phyloP scores from a whole-genome alignment of 2,888 invertebrate species.

The Carcina quercana region DNA sequence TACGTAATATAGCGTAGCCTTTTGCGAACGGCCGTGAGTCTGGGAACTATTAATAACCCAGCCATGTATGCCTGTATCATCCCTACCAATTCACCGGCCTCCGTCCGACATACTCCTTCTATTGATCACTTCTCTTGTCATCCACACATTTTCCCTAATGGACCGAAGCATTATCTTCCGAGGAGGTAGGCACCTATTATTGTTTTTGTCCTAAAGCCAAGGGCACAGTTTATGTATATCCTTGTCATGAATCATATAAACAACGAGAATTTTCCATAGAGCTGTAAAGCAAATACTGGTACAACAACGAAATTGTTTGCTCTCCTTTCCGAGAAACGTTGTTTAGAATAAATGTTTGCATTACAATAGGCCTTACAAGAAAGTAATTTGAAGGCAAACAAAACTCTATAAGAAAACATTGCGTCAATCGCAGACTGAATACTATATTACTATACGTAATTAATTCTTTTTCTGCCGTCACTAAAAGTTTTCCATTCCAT shows the following conservation, averaged over 20 bases:
- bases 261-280: conserved; percentile 4
- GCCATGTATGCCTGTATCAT: conserved; percentile 33
- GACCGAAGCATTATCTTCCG: conserved; percentile 43
- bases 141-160: conserved; percentile 61
- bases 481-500: too few species aligned
- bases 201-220: conserved; percentile 54
- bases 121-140: conserved; percentile 63
- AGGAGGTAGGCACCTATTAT: too few species aligned
- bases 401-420: too few species aligned
- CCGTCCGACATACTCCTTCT: conserved; percentile 36
- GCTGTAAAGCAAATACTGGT: background rate
- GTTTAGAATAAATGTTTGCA: background rate
- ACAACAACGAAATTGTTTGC: background rate
- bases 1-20: conserved; percentile 31
- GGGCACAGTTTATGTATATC: conserved; percentile 19
- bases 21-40: conserved; percentile 37
- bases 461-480: too few species aligned
- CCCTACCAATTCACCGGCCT: conserved; percentile 34
- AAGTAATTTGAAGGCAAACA: background rate
- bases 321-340: background rate
- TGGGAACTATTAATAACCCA: conserved; percentile 54
- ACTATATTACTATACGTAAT: too few species aligned
- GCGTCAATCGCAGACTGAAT: too few species aligned
- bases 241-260: conserved; percentile 9
- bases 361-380: conserved; percentile 1